phyloP scores from a whole-genome alignment of 1,140 invertebrate species.

The Eupeodes corollae region DNA sequence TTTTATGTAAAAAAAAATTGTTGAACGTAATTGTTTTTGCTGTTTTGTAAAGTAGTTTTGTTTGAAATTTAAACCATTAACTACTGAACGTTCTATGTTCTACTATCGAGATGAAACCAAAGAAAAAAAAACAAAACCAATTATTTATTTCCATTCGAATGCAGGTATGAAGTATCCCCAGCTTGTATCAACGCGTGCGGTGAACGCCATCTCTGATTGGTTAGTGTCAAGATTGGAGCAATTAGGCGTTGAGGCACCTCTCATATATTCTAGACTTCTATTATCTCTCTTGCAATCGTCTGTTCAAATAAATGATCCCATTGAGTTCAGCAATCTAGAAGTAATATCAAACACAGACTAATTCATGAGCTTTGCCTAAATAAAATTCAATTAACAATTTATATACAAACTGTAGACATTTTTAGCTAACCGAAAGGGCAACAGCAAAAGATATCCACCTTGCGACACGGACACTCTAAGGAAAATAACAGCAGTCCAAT shows the following conservation, averaged over 20 bases:
- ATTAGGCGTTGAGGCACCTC: constrained; percentile 17
- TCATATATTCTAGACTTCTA: constrained; percentile 15
- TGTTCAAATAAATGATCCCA: constrained; percentile 17
- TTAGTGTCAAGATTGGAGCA: constrained; percentile 18
- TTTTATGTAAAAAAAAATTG: no score
- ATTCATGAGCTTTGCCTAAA: neutral
- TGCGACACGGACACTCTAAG: constrained; percentile 40
- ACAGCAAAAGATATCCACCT: constrained; percentile 9
- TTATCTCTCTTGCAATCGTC: constrained; percentile 19
- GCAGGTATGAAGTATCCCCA: constrained; percentile 21
- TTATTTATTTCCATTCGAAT: no score
- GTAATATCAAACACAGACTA: constrained; percentile 7
- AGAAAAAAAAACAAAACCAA: no score
- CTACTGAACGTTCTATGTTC: no score
- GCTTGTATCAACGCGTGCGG: constrained; percentile 16
- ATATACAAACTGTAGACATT: constrained; percentile 8
- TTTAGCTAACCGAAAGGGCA: constrained; percentile 11
- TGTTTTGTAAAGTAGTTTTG: no score
- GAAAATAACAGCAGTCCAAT: constrained; percentile 44
- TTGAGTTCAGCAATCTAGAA: constrained; percentile 16
- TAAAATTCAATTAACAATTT: neutral
- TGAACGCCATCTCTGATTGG: constrained; percentile 21
- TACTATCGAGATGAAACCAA: no score
- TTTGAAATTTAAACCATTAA: no score
- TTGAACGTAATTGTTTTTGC: no score